Conservation (phyloP, 1,140 invertebrate genomes). For the Proctacanthus coquilletti region DNA sequence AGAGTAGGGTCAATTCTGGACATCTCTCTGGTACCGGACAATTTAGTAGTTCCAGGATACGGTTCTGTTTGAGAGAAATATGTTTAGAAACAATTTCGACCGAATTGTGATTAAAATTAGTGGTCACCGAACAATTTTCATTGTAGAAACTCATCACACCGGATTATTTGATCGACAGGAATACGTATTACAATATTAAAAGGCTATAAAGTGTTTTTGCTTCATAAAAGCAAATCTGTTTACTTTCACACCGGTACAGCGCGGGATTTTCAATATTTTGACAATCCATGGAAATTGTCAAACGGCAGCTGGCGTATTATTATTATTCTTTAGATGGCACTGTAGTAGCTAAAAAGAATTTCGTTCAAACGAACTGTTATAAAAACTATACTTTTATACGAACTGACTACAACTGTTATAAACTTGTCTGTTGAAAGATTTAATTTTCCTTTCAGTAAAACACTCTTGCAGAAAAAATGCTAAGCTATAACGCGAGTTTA, state of each 20-base stretch:
- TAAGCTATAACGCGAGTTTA: neutral
- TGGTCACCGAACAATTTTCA: neutral
- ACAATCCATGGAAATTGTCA: too few relatives aligned
- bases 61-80: conserved; percentile 14
- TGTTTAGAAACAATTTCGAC: neutral
- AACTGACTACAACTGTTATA: neutral
- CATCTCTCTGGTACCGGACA: conserved; percentile 27
- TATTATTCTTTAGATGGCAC: too few relatives aligned
- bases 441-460: neutral
- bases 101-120: neutral
- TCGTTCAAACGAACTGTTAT: neutral
- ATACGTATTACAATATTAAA: neutral
- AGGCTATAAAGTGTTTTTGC: too few relatives aligned
- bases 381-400: neutral
- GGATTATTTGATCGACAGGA: neutral
- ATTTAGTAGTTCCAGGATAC: conserved; percentile 15
- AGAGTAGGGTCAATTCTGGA: conserved; percentile 37
- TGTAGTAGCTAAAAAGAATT: too few relatives aligned
- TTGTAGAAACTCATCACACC: neutral
- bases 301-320: too few relatives aligned
- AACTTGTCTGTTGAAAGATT: neutral
- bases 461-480: neutral
- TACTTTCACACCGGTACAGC: neutral
- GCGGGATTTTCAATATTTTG: too few relatives aligned
- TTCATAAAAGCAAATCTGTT: neutral